These are phyloP conservation scores for Diplazon laetatorius DNA, from an alignment of 2,888 invertebrate species.

Conservation along the genomic window DNA sequence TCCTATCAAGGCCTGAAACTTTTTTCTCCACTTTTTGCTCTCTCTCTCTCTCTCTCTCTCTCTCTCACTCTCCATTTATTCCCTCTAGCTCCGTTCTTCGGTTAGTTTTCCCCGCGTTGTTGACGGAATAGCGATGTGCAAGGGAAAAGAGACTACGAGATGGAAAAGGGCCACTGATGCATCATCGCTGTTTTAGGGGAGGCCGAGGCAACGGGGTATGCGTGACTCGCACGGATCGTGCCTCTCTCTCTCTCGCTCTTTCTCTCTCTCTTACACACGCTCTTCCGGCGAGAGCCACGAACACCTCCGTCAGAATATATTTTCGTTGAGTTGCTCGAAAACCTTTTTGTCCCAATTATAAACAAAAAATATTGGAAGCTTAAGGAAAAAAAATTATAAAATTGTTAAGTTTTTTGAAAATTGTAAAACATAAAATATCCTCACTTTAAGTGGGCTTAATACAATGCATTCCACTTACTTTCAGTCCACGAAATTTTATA, in stretches of 20 bases:
- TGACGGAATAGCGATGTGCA: slow-evolving; percentile 3
- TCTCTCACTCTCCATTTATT: neutral
- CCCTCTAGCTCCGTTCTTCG: slow-evolving; percentile 4
- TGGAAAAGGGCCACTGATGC: neutral
- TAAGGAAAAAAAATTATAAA: too few relatives aligned
- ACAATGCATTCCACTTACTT: too few relatives aligned
- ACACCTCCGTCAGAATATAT: neutral
- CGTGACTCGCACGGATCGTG: slow-evolving; percentile 10
- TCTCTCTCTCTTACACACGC: too few relatives aligned
- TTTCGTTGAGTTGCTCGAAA: too few relatives aligned
- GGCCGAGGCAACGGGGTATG: neutral
- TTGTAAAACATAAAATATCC: too few relatives aligned
- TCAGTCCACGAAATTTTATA: too few relatives aligned
- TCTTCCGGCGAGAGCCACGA: neutral
- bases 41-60: slow-evolving; percentile 2
- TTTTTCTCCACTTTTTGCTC: too few relatives aligned
- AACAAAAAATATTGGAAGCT: too few relatives aligned
- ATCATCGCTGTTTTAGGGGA: slow-evolving; percentile 38
- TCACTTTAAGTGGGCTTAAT: too few relatives aligned
- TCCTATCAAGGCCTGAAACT: slow-evolving; percentile 52
- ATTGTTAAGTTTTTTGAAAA: too few relatives aligned
- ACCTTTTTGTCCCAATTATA: too few relatives aligned
- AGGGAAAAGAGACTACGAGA: neutral
- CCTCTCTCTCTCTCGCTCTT: too few relatives aligned
- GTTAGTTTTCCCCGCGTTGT: neutral